Conservation (phyloP, 2,888 invertebrate genomes). For the Xanthorhoe spadicearia region DNA sequence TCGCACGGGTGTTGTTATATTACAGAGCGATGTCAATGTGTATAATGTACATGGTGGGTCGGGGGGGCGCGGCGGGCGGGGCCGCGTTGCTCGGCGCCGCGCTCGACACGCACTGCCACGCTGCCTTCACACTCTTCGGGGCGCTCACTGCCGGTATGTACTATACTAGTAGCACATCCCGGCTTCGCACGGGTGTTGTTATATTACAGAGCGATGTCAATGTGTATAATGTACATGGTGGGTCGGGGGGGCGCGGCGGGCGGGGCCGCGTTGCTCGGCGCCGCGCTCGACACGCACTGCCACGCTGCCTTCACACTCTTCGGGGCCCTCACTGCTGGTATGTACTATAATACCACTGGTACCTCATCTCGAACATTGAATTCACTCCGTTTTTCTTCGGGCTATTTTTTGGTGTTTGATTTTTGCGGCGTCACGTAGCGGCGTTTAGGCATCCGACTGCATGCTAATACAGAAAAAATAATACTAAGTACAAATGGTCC, state of each 20-base stretch:
- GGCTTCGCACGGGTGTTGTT: no score
- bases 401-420: no score
- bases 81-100: slow-evolving; percentile 87
- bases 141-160: slow-evolving; percentile 70
- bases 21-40: slow-evolving; percentile 87
- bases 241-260: slow-evolving; percentile 87
- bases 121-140: slow-evolving; percentile 85
- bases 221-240: slow-evolving; percentile 86
- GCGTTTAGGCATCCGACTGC: no score
- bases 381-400: no score
- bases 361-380: no score
- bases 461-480: no score
- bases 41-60: slow-evolving; percentile 86
- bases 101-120: slow-evolving; percentile 85
- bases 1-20: no score
- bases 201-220: slow-evolving; percentile 86
- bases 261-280: slow-evolving; percentile 86
- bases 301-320: slow-evolving; percentile 85
- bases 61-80: slow-evolving; percentile 86
- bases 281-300: slow-evolving; percentile 85
- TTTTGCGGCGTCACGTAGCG: no score
- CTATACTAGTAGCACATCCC: no score
- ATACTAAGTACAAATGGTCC: no score
- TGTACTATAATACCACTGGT: no score
- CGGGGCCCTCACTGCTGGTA: slow-evolving; percentile 77